Conservation (phyloP, 2,113 vertebrate species). For the Urocynchramus pylzowi region DNA sequence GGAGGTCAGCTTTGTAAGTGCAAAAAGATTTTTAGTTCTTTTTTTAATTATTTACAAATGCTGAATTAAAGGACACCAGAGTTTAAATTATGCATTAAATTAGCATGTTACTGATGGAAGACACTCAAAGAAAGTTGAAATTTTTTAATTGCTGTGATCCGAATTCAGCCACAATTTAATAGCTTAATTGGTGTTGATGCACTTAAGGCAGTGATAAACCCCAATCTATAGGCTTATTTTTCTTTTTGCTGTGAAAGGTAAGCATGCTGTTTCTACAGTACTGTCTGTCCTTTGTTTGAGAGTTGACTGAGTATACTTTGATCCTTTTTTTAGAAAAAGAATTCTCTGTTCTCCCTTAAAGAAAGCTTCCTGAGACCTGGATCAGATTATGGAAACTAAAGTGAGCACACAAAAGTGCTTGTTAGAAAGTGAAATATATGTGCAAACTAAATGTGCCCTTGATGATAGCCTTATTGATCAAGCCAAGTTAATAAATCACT, state of each 20-base stretch:
- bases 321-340: constrained; percentile 56
- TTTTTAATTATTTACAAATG: constrained; percentile 72
- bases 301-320: constrained; percentile 41
- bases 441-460: constrained; percentile 55
- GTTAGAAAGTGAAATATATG: constrained; percentile 63
- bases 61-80: constrained; percentile 62
- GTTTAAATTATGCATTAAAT: constrained; percentile 73
- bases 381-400: constrained; percentile 53
- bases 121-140: constrained; percentile 3
- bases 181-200: constrained; percentile 30
- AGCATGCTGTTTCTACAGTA: constrained; percentile 40
- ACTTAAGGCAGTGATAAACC: constrained; percentile 20
- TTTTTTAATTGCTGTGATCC: constrained; percentile 5
- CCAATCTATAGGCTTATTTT: not conserved
- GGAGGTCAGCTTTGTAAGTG: constrained; percentile 36
- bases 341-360: constrained; percentile 60
- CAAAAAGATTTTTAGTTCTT: constrained; percentile 55
- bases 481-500: constrained; percentile 61
- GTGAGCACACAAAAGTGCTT: constrained; percentile 48
- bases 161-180: constrained; percentile 21
- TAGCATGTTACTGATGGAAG: constrained; percentile 69
- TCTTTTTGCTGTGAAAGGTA: constrained; percentile 44
- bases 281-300: constrained; percentile 52
- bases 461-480: constrained; percentile 53
- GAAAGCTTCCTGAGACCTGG: constrained; percentile 48